Evolutionary conservation across 2,888 invertebrate genomes (phyloP).

Genomic region (Eurytoma adleriae): DNA sequence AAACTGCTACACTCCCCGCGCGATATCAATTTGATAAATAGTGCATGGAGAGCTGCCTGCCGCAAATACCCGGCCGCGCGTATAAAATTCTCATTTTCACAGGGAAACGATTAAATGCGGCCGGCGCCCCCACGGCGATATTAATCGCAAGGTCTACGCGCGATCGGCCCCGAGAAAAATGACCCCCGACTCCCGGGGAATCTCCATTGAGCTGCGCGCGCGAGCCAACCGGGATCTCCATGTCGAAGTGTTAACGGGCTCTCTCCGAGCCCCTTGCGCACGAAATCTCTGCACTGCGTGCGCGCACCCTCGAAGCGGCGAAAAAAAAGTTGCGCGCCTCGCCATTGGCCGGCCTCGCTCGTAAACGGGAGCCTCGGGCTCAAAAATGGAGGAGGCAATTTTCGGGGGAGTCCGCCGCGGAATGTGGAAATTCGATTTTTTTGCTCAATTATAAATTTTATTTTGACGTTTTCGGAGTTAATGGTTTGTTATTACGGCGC

Average conservation of each 20-base stretch:
- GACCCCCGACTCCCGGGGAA: background rate
- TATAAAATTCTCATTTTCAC: conserved; percentile 56
- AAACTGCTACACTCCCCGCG: background rate
- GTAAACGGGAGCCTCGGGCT: background rate
- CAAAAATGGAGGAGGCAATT: conserved; percentile 7
- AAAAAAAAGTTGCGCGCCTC: background rate
- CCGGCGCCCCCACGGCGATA: conserved; percentile 9
- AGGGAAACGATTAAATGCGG: conserved; percentile 36
- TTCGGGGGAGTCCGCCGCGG: no score
- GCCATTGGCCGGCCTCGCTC: background rate
- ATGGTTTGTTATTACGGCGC: no score
- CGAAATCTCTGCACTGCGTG: background rate
- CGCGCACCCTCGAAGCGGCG: background rate
- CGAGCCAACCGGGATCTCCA: conserved; percentile 21
- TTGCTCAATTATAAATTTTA: no score
- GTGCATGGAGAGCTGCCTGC: conserved; percentile 41
- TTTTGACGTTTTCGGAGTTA: no score
- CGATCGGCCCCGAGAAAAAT: conserved; percentile 43
- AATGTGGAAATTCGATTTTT: no score
- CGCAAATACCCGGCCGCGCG: conserved; percentile 17
- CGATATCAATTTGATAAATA: conserved; percentile 30
- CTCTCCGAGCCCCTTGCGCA: background rate
- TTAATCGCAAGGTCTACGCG: conserved; percentile 28
- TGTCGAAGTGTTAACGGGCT: conserved; percentile 24
- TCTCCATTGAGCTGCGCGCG: no score